Conservation (phyloP, 2,797 vertebrate genomes). For the Thalassophryne amazonica region DNA sequence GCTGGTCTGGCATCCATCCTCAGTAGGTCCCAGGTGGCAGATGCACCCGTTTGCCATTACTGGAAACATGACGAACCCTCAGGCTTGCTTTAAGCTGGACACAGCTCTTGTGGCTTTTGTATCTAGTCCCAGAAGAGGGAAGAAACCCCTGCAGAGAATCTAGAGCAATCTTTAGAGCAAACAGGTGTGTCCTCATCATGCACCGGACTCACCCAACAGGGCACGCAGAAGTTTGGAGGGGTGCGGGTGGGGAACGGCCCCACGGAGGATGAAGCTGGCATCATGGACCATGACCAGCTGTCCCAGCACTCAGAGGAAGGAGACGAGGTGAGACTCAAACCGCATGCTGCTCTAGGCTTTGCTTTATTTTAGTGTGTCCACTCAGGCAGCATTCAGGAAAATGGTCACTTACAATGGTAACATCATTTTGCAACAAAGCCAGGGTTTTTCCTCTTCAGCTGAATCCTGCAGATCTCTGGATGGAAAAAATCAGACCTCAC, state of each 20-base stretch:
- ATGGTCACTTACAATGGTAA: too few relatives aligned
- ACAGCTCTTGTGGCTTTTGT: constrained; percentile 85
- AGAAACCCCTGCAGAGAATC: constrained; percentile 83
- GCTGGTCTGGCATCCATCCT: too few relatives aligned
- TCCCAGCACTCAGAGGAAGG: constrained; percentile 97
- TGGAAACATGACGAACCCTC: constrained; percentile 11
- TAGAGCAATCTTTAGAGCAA: constrained; percentile 84
- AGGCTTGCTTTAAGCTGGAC: constrained; percentile 81
- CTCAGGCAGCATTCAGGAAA: too few relatives aligned
- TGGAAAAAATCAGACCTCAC: too few relatives aligned
- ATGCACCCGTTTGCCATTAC: too few relatives aligned
- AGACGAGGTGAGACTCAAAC: constrained; percentile 87
- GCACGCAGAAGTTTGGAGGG: constrained; percentile 97
- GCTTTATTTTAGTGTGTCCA: background rate
- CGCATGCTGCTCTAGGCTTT: background rate
- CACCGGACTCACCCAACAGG: constrained; percentile 91
- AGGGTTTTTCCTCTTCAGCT: too few relatives aligned
- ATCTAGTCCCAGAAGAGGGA: constrained; percentile 86
- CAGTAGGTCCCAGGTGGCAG: too few relatives aligned
- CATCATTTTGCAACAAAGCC: too few relatives aligned
- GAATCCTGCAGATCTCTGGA: too few relatives aligned
- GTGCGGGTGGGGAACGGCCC: constrained; percentile 98
- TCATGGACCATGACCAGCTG: constrained; percentile 98
- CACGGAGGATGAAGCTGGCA: constrained; percentile 98
- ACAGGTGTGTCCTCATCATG: constrained; percentile 84